Percentiles rank a stretch among this genome's conserved stretches.
Evolutionary conservation across 2,797 vertebrate genomes (phyloP).

Genomic region (Smutsia temminckii): DNA sequence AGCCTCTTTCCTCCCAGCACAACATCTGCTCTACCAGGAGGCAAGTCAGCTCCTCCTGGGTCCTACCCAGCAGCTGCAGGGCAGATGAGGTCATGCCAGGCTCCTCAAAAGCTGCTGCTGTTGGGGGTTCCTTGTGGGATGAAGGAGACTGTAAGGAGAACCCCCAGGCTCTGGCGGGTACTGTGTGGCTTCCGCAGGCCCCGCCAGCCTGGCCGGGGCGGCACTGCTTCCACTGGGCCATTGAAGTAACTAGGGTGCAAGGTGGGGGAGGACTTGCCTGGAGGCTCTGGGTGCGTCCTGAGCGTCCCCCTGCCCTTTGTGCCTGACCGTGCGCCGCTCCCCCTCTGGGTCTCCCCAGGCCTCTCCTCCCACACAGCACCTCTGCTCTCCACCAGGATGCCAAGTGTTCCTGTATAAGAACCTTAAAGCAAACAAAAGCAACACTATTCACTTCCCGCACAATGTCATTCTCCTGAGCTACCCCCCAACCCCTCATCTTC

Average conservation of each 20-base stretch:
- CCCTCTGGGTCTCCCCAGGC: fast-evolving
- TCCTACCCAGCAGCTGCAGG: background rate
- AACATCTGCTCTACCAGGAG: background rate
- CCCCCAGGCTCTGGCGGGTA: fast-evolving
- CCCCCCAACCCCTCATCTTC: fast-evolving
- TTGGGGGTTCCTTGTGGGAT: too few relatives aligned
- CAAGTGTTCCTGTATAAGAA: background rate
- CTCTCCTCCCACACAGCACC: background rate
- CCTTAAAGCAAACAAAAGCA: background rate
- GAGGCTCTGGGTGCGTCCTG: too few relatives aligned
- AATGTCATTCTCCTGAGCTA: background rate
- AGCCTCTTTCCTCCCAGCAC: too few relatives aligned
- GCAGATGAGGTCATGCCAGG: fast-evolving
- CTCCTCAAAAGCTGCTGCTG: background rate
- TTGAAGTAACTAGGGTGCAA: fast-evolving
- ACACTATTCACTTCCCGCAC: background rate
- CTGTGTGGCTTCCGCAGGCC: fast-evolving
- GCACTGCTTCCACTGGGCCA: background rate
- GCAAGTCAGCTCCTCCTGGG: background rate
- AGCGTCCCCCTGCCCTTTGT: background rate
- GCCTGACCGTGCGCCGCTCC: background rate
- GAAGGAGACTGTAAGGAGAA: background rate
- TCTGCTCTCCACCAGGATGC: fast-evolving
- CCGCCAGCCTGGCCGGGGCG: background rate
- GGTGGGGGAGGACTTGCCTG: background rate